Evolutionary conservation across 1,140 invertebrate species (phyloP).

Genomic region (Micrasema longulum): DNA sequence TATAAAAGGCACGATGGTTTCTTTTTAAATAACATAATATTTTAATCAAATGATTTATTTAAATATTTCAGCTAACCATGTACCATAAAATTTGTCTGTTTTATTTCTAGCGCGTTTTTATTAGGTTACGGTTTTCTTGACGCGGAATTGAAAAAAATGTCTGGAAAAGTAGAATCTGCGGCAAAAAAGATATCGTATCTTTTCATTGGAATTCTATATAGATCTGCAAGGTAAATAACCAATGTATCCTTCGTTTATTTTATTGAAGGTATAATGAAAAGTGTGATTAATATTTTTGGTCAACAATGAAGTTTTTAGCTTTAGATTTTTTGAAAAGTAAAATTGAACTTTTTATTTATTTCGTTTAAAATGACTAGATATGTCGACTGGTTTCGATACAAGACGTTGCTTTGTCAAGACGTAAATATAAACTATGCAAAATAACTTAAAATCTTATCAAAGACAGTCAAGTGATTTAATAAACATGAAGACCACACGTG

Average conservation of each 20-base stretch:
- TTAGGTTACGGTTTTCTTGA: slow-evolving; percentile 13
- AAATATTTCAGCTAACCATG: no score
- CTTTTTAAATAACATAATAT: no score
- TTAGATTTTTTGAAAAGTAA: background rate
- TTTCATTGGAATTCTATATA: background rate
- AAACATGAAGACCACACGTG: background rate
- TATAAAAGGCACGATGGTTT: no score
- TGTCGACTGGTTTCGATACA: background rate
- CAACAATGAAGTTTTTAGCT: background rate
- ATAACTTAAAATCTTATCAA: background rate
- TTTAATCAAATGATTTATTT: no score
- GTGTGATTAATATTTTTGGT: background rate
- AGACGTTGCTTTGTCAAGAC: background rate
- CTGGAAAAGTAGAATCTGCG: background rate
- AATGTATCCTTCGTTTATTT: background rate
- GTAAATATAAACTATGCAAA: background rate
- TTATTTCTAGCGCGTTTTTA: slow-evolving; percentile 27
- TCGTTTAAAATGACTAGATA: no score
- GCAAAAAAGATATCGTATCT: background rate
- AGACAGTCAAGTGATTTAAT: background rate
- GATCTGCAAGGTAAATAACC: slow-evolving; percentile 3
- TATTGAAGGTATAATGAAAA: background rate
- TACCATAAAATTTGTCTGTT: background rate
- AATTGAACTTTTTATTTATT: background rate
- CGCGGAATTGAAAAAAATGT: slow-evolving; percentile 2